A percentile compares a stretch with the other conserved stretches of the same genome.
These are phyloP conservation scores for Drosophila nigromelanica DNA, from an alignment of 1,140 invertebrate genomes.

Conservation along the genomic window DNA sequence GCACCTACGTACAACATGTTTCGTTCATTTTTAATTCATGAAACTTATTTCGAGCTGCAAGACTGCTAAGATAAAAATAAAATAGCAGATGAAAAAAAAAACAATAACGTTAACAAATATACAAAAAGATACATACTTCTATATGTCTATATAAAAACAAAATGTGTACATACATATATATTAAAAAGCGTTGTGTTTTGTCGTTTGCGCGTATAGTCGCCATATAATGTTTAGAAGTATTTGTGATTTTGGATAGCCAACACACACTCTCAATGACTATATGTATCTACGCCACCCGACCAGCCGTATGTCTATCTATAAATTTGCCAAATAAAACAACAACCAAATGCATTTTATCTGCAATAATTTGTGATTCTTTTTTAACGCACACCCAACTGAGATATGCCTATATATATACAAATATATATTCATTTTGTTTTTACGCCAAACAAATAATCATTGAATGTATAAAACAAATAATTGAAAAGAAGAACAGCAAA, in stretches of 20 bases:
- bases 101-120: slow-evolving; percentile 4
- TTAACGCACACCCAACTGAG: neutral
- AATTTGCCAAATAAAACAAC: slow-evolving; percentile 36
- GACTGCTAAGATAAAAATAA: slow-evolving; percentile 53
- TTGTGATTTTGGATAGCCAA: neutral
- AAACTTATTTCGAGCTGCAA: slow-evolving; percentile 63
- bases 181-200: slow-evolving; percentile 38
- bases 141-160: slow-evolving; percentile 4
- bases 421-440: slow-evolving; percentile 33
- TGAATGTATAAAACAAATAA: slow-evolving; percentile 42
- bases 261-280: slow-evolving; percentile 48
- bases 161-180: slow-evolving; percentile 7
- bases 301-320: slow-evolving; percentile 33
- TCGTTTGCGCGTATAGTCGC: neutral
- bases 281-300: slow-evolving; percentile 9
- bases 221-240: slow-evolving; percentile 24
- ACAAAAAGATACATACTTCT: slow-evolving; percentile 10
- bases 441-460: slow-evolving; percentile 54
- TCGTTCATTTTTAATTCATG: slow-evolving; percentile 78
- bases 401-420: slow-evolving; percentile 7
- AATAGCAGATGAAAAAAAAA: slow-evolving; percentile 36
- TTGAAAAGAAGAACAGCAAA: slow-evolving; percentile 15
- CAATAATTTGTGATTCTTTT: slow-evolving; percentile 41
- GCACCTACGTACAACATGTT: slow-evolving; percentile 62
- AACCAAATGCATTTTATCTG: slow-evolving; percentile 50